A percentile compares a stretch with the other conserved stretches of the same genome.
These are phyloP conservation scores for Pycnomerus fuliginosus DNA, from an alignment of 2,888 invertebrate species.

Conservation along the genomic window DNA sequence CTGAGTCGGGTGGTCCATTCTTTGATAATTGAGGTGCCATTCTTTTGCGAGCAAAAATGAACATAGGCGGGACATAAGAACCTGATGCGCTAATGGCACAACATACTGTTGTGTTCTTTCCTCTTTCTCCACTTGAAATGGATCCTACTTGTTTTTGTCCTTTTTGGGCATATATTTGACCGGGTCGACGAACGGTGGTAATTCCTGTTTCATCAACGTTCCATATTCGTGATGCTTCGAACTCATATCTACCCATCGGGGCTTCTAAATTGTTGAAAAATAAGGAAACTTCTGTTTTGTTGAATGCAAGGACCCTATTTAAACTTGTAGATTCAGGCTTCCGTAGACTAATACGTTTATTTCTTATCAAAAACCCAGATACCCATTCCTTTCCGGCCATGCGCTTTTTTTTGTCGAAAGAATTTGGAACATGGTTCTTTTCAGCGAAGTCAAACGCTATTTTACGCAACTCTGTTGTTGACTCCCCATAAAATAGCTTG, in stretches of 20 bases:
- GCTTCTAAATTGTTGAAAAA: constrained; percentile 33
- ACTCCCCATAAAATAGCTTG: no score
- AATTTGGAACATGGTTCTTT: no score
- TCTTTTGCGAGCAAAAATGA: constrained; percentile 23
- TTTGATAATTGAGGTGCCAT: constrained; percentile 18
- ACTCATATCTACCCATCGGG: constrained; percentile 29
- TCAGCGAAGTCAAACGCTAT: no score
- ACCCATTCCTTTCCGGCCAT: constrained; percentile 7
- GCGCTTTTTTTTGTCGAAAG: constrained; percentile 9
- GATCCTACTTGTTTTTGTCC: constrained; percentile 13
- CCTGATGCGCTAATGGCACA: constrained; percentile 10
- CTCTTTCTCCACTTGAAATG: constrained; percentile 10
- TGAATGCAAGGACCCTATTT: constrained; percentile 35
- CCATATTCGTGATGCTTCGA: constrained; percentile 35
- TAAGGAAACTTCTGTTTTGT: constrained; percentile 28
- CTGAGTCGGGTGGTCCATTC: constrained; percentile 21
- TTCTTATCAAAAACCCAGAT: constrained; percentile 6
- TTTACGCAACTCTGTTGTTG: no score
- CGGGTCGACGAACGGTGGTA: constrained; percentile 45
- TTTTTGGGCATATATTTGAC: constrained; percentile 34
- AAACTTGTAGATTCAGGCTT: constrained; percentile 38
- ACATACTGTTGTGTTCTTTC: constrained; percentile 9
- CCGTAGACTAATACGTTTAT: constrained; percentile 14
- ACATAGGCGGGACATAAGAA: constrained; percentile 14
- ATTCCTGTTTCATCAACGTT: constrained; percentile 49